Percentiles rank a stretch among this genome's conserved stretches.
Evolutionary conservation across 2,113 vertebrate species (phyloP).

Genomic region (Ameiurus melas): DNA sequence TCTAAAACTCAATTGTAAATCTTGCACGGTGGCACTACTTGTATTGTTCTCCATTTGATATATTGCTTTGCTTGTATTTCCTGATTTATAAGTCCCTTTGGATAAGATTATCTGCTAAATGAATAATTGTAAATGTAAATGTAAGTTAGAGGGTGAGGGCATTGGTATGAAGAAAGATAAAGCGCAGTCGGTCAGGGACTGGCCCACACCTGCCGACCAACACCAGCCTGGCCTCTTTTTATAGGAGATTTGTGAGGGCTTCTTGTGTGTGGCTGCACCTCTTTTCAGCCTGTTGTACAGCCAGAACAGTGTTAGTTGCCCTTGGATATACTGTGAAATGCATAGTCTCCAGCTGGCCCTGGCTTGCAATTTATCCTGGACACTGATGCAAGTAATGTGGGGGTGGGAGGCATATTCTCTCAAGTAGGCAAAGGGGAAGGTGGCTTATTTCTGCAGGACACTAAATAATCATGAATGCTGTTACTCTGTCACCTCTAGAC

Average conservation of each 20-base stretch:
- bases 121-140: too few species aligned
- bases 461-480: background rate
- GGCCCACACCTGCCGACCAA: too few species aligned
- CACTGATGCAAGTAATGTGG: too few species aligned
- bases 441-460: background rate
- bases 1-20: too few species aligned
- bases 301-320: background rate
- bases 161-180: background rate
- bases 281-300: background rate
- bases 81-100: too few species aligned
- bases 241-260: background rate
- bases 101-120: too few species aligned
- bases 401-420: background rate
- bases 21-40: too few species aligned
- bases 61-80: too few species aligned
- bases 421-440: background rate
- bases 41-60: too few species aligned
- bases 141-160: background rate
- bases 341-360: background rate
- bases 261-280: background rate
- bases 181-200: too few species aligned
- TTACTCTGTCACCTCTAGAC: background rate
- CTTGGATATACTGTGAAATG: background rate
- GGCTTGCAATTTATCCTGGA: too few species aligned
- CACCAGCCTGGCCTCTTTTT: background rate